phyloP scores from a whole-genome alignment of 2,888 invertebrate genomes.

The Synergus gifuensis region DNA sequence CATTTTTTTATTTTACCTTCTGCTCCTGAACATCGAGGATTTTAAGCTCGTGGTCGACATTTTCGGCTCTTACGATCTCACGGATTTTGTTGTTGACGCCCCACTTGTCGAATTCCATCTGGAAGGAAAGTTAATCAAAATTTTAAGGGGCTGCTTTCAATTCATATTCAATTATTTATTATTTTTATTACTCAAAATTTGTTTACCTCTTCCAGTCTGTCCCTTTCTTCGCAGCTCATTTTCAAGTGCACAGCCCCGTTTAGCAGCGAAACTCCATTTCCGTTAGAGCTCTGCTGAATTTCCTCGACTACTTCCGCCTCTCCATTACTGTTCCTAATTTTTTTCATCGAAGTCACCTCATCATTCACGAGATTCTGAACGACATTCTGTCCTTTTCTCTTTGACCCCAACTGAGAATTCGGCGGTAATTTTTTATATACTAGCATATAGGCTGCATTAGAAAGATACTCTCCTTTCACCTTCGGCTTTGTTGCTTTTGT shows the following conservation, averaged over 20 bases:
- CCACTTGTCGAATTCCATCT: constrained; percentile 74
- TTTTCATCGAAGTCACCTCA: constrained; percentile 16
- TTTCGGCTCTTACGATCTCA: constrained; percentile 71
- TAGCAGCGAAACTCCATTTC: constrained; percentile 61
- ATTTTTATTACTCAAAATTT: neutral
- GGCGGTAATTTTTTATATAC: constrained; percentile 78
- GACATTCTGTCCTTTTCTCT: constrained; percentile 38
- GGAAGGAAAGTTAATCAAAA: constrained; percentile 35
- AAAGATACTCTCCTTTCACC: constrained; percentile 78
- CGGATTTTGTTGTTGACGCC: constrained; percentile 70
- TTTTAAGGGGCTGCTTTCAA: neutral
- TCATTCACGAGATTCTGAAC: neutral
- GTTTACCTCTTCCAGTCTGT: constrained; percentile 70
- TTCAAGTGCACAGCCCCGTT: constrained; percentile 73
- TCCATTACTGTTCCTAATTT: constrained; percentile 19
- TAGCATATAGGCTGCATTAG: constrained; percentile 83
- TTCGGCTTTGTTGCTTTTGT: constrained; percentile 71
- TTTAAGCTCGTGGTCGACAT: constrained; percentile 71
- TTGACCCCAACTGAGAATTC: constrained; percentile 45
- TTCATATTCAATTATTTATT: too few species aligned
- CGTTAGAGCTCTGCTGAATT: constrained; percentile 48
- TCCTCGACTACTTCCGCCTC: constrained; percentile 7
- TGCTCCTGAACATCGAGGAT: constrained; percentile 72
- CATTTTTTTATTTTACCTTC: constrained; percentile 62
- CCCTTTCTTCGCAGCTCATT: constrained; percentile 73